phyloP scores from a whole-genome alignment of 2,113 vertebrate species.

The Chauna torquata region DNA sequence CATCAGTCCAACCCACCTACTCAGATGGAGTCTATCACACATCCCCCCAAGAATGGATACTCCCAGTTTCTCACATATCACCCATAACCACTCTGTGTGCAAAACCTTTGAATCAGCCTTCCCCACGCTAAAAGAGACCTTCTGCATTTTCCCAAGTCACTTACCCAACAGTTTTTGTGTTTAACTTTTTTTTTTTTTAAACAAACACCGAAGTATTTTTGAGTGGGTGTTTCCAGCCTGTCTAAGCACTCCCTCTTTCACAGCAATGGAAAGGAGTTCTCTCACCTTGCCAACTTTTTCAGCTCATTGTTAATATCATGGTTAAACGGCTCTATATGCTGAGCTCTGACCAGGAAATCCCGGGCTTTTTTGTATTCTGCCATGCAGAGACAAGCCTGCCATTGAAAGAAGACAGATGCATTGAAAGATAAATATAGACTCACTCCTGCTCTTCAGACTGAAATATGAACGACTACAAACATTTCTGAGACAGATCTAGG shows the following conservation, averaged over 20 bases:
- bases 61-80: neutral
- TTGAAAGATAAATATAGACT: neutral
- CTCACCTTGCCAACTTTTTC: constrained; percentile 84
- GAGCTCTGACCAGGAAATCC: constrained; percentile 85
- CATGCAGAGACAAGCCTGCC: constrained; percentile 87
- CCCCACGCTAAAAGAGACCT: neutral
- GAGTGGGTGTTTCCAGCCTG: neutral
- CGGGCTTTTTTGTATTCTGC: constrained; percentile 83
- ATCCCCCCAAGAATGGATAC: neutral
- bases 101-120: neutral
- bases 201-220: neutral
- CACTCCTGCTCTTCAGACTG: neutral
- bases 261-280: neutral
- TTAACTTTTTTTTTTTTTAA: neutral
- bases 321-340: constrained; percentile 85
- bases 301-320: constrained; percentile 87
- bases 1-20: neutral
- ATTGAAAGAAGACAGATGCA: neutral
- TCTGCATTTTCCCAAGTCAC: neutral
- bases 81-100: neutral
- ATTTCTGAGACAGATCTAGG: neutral
- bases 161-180: neutral
- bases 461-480: neutral
- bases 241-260: neutral
- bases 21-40: neutral